phyloP scores from a whole-genome alignment of 2,113 vertebrate species.

The Cyanoderma ruficeps region DNA sequence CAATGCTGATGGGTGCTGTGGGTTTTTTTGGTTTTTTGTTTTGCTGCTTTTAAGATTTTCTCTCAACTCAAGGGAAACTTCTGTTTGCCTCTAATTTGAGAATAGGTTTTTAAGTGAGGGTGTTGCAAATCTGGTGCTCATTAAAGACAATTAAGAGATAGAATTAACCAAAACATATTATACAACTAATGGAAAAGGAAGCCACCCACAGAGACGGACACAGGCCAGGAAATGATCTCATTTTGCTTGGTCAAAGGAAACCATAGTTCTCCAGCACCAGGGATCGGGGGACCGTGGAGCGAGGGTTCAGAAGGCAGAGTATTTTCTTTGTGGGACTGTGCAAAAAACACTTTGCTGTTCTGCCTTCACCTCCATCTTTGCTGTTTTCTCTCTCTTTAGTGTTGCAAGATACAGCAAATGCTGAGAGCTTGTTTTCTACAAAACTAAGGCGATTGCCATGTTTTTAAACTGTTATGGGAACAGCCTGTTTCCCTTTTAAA shows the following conservation, averaged over 20 bases:
- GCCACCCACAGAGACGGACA: constrained; percentile 75
- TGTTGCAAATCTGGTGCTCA: constrained; percentile 73
- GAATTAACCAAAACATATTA: constrained; percentile 77
- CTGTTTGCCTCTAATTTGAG: constrained; percentile 48
- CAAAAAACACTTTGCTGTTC: constrained; percentile 1
- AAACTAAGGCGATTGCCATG: constrained; percentile 38
- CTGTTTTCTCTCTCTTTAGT: not conserved
- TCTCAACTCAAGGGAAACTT: constrained; percentile 48
- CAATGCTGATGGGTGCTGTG: not conserved
- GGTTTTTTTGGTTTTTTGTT: constrained; percentile 7
- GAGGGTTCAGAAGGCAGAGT: not conserved
- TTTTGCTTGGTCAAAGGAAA: constrained; percentile 62
- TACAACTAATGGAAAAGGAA: constrained; percentile 74
- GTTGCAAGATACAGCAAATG: constrained; percentile 21
- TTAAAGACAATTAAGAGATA: constrained; percentile 80
- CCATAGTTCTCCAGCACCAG: constrained; percentile 29
- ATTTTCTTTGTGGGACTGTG: not conserved
- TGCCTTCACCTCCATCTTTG: constrained; percentile 27
- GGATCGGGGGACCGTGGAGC: not conserved
- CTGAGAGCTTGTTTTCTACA: constrained; percentile 37
- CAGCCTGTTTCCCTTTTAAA: constrained; percentile 51
- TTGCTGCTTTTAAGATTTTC: constrained; percentile 21
- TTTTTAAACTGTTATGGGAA: constrained; percentile 53
- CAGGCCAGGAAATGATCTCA: constrained; percentile 66
- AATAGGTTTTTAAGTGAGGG: constrained; percentile 57